These are phyloP conservation scores for Sisor rabdophorus DNA, from an alignment of 2,113 vertebrate genomes.

Conservation along the genomic window DNA sequence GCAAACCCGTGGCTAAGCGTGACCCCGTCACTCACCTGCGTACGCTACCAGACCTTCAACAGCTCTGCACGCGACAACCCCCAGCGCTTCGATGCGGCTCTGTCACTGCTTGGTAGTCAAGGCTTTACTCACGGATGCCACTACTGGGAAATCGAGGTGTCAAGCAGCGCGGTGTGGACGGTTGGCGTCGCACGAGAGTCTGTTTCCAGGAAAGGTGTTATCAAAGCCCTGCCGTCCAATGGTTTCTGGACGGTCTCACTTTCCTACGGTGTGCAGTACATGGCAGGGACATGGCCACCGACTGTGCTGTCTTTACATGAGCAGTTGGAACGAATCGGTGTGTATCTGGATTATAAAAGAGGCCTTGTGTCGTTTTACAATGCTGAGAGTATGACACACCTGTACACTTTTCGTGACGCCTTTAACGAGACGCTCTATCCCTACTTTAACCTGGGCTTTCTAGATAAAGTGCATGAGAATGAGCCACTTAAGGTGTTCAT, in stretches of 20 bases:
- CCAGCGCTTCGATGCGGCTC: constrained; percentile 71
- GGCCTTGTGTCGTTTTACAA: constrained; percentile 77
- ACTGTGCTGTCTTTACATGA: constrained; percentile 70
- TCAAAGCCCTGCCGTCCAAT: constrained; percentile 72
- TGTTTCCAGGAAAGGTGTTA: constrained; percentile 71
- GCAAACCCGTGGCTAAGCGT: constrained; percentile 76
- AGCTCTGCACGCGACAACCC: constrained; percentile 71
- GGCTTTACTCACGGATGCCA: constrained; percentile 73
- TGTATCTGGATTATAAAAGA: constrained; percentile 75
- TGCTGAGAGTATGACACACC: constrained; percentile 73
- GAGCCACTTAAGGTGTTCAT: constrained; percentile 77
- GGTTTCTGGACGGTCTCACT: constrained; percentile 77
- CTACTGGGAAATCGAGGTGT: constrained; percentile 78
- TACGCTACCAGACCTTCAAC: constrained; percentile 74
- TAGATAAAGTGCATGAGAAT: constrained; percentile 76
- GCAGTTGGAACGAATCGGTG: constrained; percentile 66
- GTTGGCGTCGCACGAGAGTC: constrained; percentile 74
- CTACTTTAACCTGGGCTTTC: constrained; percentile 73
- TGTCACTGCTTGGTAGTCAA: constrained; percentile 72
- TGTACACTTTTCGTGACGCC: constrained; percentile 72
- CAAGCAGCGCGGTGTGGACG: constrained; percentile 76
- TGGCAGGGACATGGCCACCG: constrained; percentile 72
- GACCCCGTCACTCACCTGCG: constrained; percentile 72
- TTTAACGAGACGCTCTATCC: constrained; percentile 73
- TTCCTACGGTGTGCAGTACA: constrained; percentile 76